Conservation (phyloP, 2,113 vertebrate species). For the Corynorhinus townsendii region DNA sequence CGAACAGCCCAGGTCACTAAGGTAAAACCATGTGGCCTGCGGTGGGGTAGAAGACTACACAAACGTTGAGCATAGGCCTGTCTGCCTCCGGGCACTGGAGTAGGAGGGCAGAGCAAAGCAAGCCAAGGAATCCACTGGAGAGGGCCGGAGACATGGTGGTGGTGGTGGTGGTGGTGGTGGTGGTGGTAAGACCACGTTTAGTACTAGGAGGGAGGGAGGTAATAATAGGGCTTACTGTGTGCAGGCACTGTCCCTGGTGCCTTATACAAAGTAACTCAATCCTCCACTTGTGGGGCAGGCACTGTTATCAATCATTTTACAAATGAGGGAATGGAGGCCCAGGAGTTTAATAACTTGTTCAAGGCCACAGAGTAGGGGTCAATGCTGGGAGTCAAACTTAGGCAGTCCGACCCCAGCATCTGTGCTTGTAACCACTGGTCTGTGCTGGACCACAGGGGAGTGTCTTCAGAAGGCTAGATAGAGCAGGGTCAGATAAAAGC, state of each 20-base stretch:
- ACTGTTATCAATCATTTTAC: neutral
- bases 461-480: neutral
- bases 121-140: rapidly evolving
- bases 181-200: neutral
- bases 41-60: neutral
- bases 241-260: neutral
- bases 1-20: neutral
- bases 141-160: neutral
- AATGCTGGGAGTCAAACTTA: neutral
- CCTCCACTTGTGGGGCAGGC: neutral
- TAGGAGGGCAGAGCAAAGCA: neutral
- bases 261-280: neutral
- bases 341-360: neutral
- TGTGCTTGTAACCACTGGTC: neutral
- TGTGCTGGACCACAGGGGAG: neutral
- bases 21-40: neutral
- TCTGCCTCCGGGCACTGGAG: neutral
- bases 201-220: neutral
- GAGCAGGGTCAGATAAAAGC: neutral
- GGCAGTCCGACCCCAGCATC: neutral
- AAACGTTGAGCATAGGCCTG: neutral
- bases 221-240: neutral
- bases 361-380: neutral
- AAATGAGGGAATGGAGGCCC: neutral
- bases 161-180: no score